Evolutionary conservation across 92 coral and sea anemone species (phyloP).

Genomic region (Chrysogorgia sp.): DNA sequence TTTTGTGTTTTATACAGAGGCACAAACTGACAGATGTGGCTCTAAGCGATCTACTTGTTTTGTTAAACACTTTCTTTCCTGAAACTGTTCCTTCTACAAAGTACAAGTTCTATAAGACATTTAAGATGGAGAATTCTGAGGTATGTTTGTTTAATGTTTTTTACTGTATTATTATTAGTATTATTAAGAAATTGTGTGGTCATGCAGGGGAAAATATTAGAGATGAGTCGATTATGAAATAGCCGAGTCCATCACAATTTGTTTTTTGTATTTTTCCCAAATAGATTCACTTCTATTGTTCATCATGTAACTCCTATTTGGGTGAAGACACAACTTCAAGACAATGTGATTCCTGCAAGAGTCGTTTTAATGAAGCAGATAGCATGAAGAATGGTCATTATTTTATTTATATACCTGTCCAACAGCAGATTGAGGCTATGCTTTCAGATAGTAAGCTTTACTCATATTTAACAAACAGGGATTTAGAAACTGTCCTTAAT

Average conservation of each 20-base stretch:
- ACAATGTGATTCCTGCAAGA: constrained; percentile 4
- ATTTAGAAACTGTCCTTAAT: not conserved
- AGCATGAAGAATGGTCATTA: constrained; percentile 14
- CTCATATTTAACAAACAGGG: not conserved
- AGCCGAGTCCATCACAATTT: not conserved
- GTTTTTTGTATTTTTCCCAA: not conserved
- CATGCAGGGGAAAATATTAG: no score
- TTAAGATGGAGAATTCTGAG: constrained; percentile 11
- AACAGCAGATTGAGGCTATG: constrained; percentile 4
- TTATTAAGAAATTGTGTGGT: no score
- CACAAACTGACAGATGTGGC: constrained; percentile 33
- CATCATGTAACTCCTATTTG: not conserved
- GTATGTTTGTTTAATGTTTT: constrained; percentile 8
- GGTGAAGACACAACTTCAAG: constrained; percentile 7
- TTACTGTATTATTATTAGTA: no score
- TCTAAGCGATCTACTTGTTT: constrained; percentile 18
- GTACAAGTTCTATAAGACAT: constrained; percentile 10
- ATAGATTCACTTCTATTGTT: not conserved
- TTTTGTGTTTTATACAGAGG: constrained; percentile 18
- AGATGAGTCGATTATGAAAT: no score
- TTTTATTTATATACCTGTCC: constrained; percentile 4
- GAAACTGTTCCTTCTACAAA: no score
- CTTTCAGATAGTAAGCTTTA: not conserved
- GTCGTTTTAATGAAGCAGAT: not conserved
- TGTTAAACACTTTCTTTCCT: constrained; percentile 18